phyloP scores from a whole-genome alignment of 2,888 invertebrate species.

The Limnephilus lunatus region DNA sequence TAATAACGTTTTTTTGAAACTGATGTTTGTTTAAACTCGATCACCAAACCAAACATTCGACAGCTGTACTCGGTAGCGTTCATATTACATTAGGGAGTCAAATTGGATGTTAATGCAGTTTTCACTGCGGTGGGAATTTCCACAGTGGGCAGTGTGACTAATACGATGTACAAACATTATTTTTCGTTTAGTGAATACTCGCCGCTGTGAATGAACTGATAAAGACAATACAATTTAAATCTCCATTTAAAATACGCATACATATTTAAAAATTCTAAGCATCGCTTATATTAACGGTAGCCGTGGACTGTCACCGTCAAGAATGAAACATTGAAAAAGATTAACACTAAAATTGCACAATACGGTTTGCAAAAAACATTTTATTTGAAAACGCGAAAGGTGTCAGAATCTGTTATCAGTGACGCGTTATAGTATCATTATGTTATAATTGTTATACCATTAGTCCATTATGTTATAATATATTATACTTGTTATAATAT shows the following conservation, averaged over 20 bases:
- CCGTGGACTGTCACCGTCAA: background rate
- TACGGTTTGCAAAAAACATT: background rate
- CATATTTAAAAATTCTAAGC: background rate
- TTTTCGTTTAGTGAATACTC: background rate
- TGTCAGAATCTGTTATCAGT: background rate
- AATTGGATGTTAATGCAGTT: too few species aligned
- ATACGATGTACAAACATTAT: too few species aligned
- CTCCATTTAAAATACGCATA: background rate
- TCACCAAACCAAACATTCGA: too few species aligned
- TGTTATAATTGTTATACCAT: too few species aligned
- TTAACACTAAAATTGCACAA: background rate
- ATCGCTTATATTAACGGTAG: background rate
- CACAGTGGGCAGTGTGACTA: too few species aligned
- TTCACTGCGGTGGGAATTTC: too few species aligned
- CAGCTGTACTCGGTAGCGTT: too few species aligned
- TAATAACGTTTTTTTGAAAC: too few species aligned
- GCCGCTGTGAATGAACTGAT: background rate
- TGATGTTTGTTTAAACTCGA: too few species aligned
- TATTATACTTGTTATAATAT: too few species aligned
- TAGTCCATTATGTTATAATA: too few species aligned
- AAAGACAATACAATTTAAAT: background rate
- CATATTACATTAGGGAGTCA: too few species aligned
- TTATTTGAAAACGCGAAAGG: background rate
- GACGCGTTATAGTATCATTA: background rate
- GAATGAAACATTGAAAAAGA: background rate